Evolutionary conservation across 1,140 invertebrate species (phyloP).

Genomic region (Nixonia krombeini): DNA sequence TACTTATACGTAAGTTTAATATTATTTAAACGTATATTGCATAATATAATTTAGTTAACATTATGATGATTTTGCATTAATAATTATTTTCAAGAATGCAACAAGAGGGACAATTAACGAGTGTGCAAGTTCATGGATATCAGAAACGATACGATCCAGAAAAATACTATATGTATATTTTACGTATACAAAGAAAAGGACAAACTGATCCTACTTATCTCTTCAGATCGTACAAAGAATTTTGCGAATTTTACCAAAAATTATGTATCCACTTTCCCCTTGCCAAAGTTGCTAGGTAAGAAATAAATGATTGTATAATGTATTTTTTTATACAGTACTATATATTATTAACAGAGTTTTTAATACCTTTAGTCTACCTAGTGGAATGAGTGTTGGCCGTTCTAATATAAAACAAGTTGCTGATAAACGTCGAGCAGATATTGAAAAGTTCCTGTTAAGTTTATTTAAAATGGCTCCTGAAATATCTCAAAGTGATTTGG

Average conservation of each 20-base stretch:
- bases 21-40: neutral
- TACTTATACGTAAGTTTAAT: conserved; percentile 86
- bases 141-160: conserved; percentile 97
- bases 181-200: conserved; percentile 87
- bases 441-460: conserved; percentile 89
- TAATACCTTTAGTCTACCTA: conserved; percentile 83
- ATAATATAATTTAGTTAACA: conserved; percentile 3
- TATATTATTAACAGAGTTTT: no score
- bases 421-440: conserved; percentile 87
- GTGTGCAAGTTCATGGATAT: conserved; percentile 88
- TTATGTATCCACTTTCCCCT: conserved; percentile 92
- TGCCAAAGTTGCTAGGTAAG: conserved; percentile 86
- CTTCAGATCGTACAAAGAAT: conserved; percentile 96
- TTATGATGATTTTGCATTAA: no score
- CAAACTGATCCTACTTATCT: conserved; percentile 88
- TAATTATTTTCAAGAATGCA: conserved; percentile 76
- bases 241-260: conserved; percentile 96
- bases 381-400: conserved; percentile 86
- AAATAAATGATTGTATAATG: neutral
- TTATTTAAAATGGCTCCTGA: conserved; percentile 91
- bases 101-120: conserved; percentile 91
- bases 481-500: conserved; percentile 95
- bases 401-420: conserved; percentile 96
- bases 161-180: conserved; percentile 97
- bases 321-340: no score